These are phyloP conservation scores for Coturnix japonica DNA, from an alignment of 2,113 vertebrate genomes.

Conservation along the genomic window DNA sequence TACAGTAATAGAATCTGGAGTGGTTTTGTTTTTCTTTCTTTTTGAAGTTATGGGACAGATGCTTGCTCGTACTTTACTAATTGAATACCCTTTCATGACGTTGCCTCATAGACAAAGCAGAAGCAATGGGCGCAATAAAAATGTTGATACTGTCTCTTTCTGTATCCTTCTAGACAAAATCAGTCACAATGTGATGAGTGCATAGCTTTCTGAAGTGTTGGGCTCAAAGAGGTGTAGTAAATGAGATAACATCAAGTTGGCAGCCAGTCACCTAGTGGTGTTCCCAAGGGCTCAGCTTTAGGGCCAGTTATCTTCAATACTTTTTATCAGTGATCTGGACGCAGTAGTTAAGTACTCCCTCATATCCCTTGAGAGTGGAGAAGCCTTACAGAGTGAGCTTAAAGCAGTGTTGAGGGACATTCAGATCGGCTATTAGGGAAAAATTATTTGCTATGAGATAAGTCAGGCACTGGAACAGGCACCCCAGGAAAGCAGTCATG, in stretches of 20 bases:
- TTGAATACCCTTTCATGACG: background rate
- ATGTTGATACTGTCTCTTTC: background rate
- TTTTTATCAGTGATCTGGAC: background rate
- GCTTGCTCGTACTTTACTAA: background rate
- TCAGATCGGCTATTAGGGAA: background rate
- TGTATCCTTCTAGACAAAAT: background rate
- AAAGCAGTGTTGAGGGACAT: background rate
- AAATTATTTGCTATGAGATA: background rate
- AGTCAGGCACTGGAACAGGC: background rate
- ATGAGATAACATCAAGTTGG: background rate
- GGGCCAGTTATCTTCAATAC: background rate
- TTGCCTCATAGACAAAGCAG: background rate
- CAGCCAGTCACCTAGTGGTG: background rate
- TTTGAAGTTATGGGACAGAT: background rate
- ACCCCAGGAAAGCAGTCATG: background rate
- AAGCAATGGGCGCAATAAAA: background rate
- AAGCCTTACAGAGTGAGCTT: background rate
- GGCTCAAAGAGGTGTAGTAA: background rate
- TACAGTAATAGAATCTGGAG: background rate
- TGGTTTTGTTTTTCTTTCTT: background rate
- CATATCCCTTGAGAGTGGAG: background rate
- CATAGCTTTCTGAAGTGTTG: background rate
- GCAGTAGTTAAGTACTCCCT: fast-evolving
- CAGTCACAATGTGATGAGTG: too few species aligned
- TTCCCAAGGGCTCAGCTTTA: background rate